These are phyloP conservation scores for Micrasema longulum DNA, from an alignment of 1,140 invertebrate genomes.

Conservation along the genomic window DNA sequence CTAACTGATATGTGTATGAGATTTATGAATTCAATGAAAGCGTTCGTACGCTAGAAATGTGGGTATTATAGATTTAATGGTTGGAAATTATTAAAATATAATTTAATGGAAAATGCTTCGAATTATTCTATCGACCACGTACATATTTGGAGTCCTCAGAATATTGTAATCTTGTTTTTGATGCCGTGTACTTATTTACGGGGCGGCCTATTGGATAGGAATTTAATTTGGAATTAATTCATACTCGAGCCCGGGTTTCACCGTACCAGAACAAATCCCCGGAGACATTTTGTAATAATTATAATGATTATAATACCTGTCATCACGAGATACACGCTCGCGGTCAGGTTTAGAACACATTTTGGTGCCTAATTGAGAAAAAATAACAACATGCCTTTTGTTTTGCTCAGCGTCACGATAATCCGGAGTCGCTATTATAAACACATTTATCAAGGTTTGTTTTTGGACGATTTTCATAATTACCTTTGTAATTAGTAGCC, in stretches of 20 bases:
- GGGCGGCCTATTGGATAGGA: conserved; percentile 21
- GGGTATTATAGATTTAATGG: too few species aligned
- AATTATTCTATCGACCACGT: too few species aligned
- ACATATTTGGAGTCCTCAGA: conserved; percentile 5
- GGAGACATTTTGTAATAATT: conserved; percentile 53
- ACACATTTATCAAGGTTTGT: conserved; percentile 38
- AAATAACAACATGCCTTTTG: conserved; percentile 32
- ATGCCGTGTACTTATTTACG: conserved; percentile 6
- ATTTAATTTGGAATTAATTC: conserved; percentile 18
- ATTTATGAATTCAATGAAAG: too few species aligned
- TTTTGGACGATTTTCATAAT: conserved; percentile 26
- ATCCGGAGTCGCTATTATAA: conserved; percentile 36
- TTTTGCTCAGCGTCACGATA: conserved; percentile 2
- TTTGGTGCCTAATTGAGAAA: conserved; percentile 46
- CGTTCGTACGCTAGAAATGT: too few species aligned
- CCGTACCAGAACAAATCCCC: conserved; percentile 39
- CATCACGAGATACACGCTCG: conserved; percentile 40
- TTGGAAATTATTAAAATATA: too few species aligned
- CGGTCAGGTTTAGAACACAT: conserved; percentile 41
- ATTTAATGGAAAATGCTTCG: too few species aligned
- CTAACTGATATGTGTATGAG: too few species aligned
- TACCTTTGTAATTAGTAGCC: conserved; percentile 17
- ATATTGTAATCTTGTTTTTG: conserved; percentile 3
- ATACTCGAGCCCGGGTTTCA: conserved; percentile 27
- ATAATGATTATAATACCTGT: conserved; percentile 53